Conservation (phyloP, 2,113 vertebrate genomes). For the Mesoclemmys tuberculata region DNA sequence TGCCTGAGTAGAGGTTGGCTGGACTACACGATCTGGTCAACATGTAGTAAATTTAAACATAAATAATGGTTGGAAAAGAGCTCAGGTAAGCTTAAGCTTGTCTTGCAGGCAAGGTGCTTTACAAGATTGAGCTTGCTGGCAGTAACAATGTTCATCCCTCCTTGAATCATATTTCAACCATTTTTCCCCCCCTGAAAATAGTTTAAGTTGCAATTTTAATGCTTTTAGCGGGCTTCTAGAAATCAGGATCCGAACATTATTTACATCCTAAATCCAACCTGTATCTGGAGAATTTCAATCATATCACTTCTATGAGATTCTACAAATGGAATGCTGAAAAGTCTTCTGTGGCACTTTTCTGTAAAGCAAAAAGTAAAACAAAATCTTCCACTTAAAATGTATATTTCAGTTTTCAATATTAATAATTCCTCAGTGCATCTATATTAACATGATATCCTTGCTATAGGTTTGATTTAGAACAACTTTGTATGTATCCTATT, state of each 20-base stretch:
- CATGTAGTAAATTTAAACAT: conserved; percentile 45
- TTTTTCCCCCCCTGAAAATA: background rate
- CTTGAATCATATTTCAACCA: conserved; percentile 3
- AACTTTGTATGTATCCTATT: background rate
- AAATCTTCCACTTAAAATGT: background rate
- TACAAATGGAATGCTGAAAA: background rate
- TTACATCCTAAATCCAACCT: conserved; percentile 53
- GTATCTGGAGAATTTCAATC: conserved; percentile 65
- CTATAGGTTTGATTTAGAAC: conserved; percentile 30
- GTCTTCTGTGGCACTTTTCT: conserved; percentile 21
- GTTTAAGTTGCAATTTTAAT: conserved; percentile 41
- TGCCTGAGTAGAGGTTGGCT: background rate
- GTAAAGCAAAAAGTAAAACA: conserved; percentile 9
- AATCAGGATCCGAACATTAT: conserved; percentile 53
- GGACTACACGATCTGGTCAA: conserved; percentile 25
- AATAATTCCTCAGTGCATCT: conserved; percentile 14
- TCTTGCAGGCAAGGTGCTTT: conserved; percentile 25
- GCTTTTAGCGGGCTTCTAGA: conserved; percentile 60
- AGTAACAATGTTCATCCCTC: conserved; percentile 15
- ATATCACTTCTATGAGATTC: conserved; percentile 41
- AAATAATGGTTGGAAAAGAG: conserved; percentile 23
- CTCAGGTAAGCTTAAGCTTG: conserved; percentile 43
- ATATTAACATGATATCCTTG: background rate
- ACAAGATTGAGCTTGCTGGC: conserved; percentile 28
- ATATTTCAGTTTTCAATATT: conserved; percentile 33